Conservation (phyloP, 2,888 invertebrate species). For the Hydriomena furcata region DNA sequence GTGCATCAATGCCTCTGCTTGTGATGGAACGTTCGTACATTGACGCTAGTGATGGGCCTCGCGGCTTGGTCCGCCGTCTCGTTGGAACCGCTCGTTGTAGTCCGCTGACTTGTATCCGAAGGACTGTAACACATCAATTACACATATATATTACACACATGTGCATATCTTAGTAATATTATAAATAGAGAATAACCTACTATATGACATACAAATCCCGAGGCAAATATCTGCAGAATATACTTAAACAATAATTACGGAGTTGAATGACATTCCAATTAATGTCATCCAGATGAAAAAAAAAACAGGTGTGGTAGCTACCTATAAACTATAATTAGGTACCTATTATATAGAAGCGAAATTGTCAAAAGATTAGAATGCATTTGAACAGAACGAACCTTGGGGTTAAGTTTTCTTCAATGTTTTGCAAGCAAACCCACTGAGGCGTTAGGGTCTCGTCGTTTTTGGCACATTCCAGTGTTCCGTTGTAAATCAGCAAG, state of each 20-base stretch:
- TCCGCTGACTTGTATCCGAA: constrained; percentile 60
- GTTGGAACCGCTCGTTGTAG: constrained; percentile 67
- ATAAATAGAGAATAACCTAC: too few relatives aligned
- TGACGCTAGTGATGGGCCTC: constrained; percentile 76
- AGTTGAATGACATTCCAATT: too few relatives aligned
- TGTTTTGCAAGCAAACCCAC: constrained; percentile 69
- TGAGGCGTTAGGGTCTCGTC: constrained; percentile 58
- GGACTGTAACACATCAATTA: constrained; percentile 48
- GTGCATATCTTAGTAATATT: too few relatives aligned
- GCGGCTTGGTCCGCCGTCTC: constrained; percentile 72
- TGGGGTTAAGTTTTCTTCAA: constrained; percentile 62
- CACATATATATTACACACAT: too few relatives aligned
- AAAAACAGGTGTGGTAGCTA: too few relatives aligned
- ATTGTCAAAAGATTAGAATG: too few relatives aligned
- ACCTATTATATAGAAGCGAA: too few relatives aligned
- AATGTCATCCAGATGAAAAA: too few relatives aligned
- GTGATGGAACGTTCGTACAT: constrained; percentile 36
- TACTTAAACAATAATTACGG: too few relatives aligned
- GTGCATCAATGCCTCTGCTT: constrained; percentile 36
- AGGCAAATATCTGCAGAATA: too few relatives aligned
- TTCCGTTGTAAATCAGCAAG: constrained; percentile 90
- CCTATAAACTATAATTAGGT: too few relatives aligned
- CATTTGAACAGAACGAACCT: constrained; percentile 47
- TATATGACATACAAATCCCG: too few relatives aligned
- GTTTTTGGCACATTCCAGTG: constrained; percentile 75